These are phyloP conservation scores for Macropis europaea DNA, from an alignment of 2,888 invertebrate species.

Conservation along the genomic window DNA sequence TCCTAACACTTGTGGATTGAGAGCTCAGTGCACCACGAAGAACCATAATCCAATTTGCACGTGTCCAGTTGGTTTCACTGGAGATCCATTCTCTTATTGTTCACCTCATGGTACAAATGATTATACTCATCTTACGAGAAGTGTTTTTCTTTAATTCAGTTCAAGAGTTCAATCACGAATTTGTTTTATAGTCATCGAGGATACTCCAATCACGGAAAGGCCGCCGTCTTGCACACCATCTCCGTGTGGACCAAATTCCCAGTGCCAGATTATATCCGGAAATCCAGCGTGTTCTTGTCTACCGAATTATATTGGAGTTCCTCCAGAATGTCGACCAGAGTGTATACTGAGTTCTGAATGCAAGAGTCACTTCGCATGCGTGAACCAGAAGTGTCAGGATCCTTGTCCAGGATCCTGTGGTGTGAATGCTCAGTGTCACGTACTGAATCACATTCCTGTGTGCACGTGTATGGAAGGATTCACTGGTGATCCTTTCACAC, in stretches of 20 bases:
- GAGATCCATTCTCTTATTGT: constrained; percentile 92
- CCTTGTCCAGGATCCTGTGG: constrained; percentile 93
- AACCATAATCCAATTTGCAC: constrained; percentile 94
- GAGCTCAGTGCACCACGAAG: constrained; percentile 90
- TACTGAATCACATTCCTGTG: constrained; percentile 90
- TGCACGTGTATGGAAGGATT: constrained; percentile 88
- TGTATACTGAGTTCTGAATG: constrained; percentile 91
- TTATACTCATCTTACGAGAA: not conserved
- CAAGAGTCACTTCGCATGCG: constrained; percentile 87
- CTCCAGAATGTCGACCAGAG: constrained; percentile 90
- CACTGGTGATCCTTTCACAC: constrained; percentile 90
- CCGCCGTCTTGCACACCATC: constrained; percentile 90
- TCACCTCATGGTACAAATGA: constrained; percentile 84
- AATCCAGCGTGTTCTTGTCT: constrained; percentile 90
- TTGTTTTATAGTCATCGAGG: constrained; percentile 23
- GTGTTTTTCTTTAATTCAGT: not conserved
- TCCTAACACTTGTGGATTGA: constrained; percentile 91
- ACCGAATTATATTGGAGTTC: constrained; percentile 89
- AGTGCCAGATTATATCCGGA: constrained; percentile 87
- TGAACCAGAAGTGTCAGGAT: constrained; percentile 89
- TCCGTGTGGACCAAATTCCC: constrained; percentile 92
- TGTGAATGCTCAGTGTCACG: constrained; percentile 88
- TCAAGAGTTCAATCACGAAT: not conserved
- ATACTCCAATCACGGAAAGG: constrained; percentile 81
- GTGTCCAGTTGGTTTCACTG: constrained; percentile 91